These are phyloP conservation scores for Choreutis nemorana DNA, from an alignment of 2,888 invertebrate species.

Conservation along the genomic window DNA sequence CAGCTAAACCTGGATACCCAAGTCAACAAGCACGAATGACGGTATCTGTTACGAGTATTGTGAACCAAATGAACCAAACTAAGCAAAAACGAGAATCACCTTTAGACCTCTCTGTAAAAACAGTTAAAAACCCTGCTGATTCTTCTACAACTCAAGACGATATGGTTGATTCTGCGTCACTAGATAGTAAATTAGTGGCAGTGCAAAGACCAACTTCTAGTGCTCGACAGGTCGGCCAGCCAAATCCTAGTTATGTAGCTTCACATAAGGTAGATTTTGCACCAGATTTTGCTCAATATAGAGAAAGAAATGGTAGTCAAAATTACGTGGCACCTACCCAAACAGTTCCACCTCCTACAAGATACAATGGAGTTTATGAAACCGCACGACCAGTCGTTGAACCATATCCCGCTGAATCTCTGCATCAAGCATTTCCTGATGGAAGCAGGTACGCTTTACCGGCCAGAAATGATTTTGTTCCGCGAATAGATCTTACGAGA, in stretches of 20 bases:
- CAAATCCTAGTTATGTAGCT: constrained; percentile 26
- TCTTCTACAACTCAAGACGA: constrained; percentile 84
- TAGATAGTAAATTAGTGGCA: constrained; percentile 37
- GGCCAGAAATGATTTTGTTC: constrained; percentile 40
- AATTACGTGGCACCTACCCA: constrained; percentile 19
- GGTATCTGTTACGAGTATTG: constrained; percentile 54
- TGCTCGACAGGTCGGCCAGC: constrained; percentile 24
- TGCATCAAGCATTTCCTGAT: constrained; percentile 35
- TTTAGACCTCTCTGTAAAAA: constrained; percentile 87
- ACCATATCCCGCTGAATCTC: constrained; percentile 40
- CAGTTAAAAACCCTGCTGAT: constrained; percentile 87
- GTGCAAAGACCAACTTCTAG: constrained; percentile 35
- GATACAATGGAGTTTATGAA: constrained; percentile 44
- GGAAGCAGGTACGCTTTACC: constrained; percentile 34
- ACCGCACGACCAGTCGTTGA: constrained; percentile 30
- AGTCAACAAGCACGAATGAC: constrained; percentile 55
- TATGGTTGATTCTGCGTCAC: constrained; percentile 48
- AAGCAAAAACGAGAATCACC: constrained; percentile 78
- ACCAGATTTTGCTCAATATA: constrained; percentile 72
- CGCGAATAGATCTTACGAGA: constrained; percentile 57
- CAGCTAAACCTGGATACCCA: constrained; percentile 41
- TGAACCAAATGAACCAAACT: constrained; percentile 56
- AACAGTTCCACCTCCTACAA: constrained; percentile 24
- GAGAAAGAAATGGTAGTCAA: constrained; percentile 35
- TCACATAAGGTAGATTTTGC: constrained; percentile 82